Base-by-base conservation (phyloP, 1,140 invertebrate genomes). In the Drosophila nannoptera region DNA sequence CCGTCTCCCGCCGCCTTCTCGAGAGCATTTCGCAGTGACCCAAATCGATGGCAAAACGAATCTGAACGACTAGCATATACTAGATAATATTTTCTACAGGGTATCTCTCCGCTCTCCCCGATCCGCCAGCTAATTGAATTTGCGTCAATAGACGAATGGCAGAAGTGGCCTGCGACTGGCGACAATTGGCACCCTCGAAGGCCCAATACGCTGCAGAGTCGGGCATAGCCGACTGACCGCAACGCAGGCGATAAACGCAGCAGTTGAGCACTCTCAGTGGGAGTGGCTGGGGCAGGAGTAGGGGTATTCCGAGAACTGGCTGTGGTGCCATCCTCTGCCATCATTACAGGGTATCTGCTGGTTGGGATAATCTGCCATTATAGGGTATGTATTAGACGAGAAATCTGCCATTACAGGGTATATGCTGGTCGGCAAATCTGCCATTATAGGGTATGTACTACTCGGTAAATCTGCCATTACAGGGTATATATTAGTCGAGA, bases 111-210 rank as follows among this genome's bases (percentile, higher is more conserved):
- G 7, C 2, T 4, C 2, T 32, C 5, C 6, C 12, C 67, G 54
- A 16, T 36, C 66, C 63, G 55, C 36, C 72, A 63, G 62, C 78
- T 82, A 78, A 82, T 82, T n/a, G n/a, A n/a, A n/a, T n/a, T n/a
- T n/a, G n/a, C n/a, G n/a, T n/a, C n/a, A n/a, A n/a, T n/a, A n/a
- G n/a, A n/a, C n/a, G n/a, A n/a, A n/a, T n/a, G n/a, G n/a, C n/a
- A n/a, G n/a, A n/a, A n/a, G n/a, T n/a, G n/a, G n/a, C n/a, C n/a
- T 56, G 45, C 33, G 38, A 64, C 29, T 58, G 36, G 35, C 50
- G 38, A 36, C 56, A 62, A 78, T 73, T 83, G 78, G 76, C 80
- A 78, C 71, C 53, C 63, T 36, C 58, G 40, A 55, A 49, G 69
- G 58, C 58, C 72, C 78, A 83, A 83, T 83, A 52, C 14, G 12